A percentile compares a stretch with the other conserved stretches of the same genome.
These are phyloP conservation scores for Ardeotis arabs DNA, from an alignment of 2,113 vertebrate genomes.

Conservation along the genomic window DNA sequence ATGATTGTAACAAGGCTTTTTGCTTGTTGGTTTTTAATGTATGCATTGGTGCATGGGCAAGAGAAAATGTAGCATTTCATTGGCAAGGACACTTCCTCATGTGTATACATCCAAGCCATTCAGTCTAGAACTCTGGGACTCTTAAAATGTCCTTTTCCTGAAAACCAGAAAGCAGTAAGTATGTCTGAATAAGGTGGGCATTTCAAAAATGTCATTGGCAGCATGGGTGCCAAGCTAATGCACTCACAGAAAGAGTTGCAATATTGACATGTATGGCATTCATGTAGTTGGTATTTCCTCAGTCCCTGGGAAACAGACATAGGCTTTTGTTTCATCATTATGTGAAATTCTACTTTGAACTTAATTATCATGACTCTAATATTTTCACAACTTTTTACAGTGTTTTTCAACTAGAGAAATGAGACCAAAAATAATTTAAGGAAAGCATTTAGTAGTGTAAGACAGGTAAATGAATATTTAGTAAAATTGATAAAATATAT, in stretches of 20 bases:
- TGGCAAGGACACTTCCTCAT: not conserved
- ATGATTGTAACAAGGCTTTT: not conserved
- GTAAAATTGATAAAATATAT: not conserved
- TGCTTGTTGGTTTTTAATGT: not conserved
- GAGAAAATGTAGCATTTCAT: not conserved
- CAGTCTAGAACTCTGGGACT: not conserved
- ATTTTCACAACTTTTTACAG: not conserved
- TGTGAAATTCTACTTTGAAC: not conserved
- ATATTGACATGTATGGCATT: not conserved
- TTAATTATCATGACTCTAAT: not conserved
- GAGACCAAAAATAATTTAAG: not conserved
- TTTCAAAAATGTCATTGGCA: not conserved
- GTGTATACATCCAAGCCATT: not conserved
- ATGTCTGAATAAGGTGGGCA: not conserved
- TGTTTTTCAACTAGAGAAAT: not conserved
- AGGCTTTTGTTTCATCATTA: not conserved
- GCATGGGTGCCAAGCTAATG: not conserved
- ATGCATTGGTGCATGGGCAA: not conserved
- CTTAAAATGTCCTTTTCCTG: not conserved
- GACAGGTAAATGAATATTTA: not conserved
- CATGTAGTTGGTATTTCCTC: not conserved
- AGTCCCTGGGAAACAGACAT: not conserved
- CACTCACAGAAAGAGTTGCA: not conserved
- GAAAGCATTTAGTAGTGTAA: not conserved
- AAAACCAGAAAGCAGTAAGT: not conserved